Evolutionary conservation across 2,888 invertebrate species (phyloP).

Genomic region (Aspidapion aeneum): DNA sequence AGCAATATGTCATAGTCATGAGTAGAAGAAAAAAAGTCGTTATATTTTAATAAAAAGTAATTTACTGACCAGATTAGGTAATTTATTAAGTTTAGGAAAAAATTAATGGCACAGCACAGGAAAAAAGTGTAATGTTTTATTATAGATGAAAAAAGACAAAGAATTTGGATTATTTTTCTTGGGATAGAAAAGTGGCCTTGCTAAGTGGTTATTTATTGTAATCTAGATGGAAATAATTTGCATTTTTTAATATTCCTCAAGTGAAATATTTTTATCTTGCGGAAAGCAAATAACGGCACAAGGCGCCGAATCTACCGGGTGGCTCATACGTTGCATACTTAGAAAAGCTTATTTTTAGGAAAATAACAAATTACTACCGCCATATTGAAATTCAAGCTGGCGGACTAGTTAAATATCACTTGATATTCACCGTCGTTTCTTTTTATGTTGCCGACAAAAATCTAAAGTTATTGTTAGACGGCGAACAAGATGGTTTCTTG

Average conservation of each 20-base stretch:
- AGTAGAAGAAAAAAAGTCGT: not conserved
- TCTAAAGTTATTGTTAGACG: too few relatives aligned
- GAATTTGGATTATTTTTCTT: not conserved
- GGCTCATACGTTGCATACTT: too few relatives aligned
- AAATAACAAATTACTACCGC: too few relatives aligned
- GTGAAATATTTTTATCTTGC: too few relatives aligned
- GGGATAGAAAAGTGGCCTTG: not conserved
- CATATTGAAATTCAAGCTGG: too few relatives aligned
- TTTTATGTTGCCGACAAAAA: too few relatives aligned
- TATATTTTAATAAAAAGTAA: not conserved
- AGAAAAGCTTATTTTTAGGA: too few relatives aligned
- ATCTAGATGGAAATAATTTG: not conserved
- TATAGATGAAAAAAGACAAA: not conserved
- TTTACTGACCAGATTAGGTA: not conserved
- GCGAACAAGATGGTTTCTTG: too few relatives aligned
- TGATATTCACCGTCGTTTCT: too few relatives aligned
- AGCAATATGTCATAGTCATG: not conserved
- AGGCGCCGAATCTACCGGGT: too few relatives aligned
- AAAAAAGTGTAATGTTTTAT: not conserved
- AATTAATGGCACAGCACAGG: not conserved
- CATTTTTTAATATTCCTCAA: not conserved
- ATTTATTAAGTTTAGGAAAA: not conserved
- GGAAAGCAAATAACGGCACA: too few relatives aligned
- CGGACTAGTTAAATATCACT: too few relatives aligned
- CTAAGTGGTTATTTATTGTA: not conserved